phyloP scores from a whole-genome alignment of 2,113 vertebrate genomes.

The Pseudopodoces humilis region DNA sequence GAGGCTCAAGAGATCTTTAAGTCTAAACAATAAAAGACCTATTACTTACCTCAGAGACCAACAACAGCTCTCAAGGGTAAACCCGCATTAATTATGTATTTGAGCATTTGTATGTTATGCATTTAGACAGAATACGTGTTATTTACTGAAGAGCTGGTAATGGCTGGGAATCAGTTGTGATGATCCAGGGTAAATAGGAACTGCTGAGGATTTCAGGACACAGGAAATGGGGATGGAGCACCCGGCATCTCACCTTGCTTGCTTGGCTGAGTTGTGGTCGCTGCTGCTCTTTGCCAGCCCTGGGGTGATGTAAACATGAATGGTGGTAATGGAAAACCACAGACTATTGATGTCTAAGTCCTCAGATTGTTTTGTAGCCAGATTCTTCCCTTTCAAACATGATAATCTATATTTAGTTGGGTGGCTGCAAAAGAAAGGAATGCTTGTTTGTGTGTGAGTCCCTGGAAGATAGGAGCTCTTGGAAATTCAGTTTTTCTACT shows the following conservation, averaged over 20 bases:
- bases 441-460: neutral
- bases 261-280: fast-evolving
- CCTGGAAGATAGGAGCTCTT: neutral
- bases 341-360: neutral
- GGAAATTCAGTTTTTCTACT: neutral
- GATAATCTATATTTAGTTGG: neutral
- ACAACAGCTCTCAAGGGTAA: constrained; percentile 62
- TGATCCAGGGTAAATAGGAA: constrained; percentile 44
- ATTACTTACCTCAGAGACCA: constrained; percentile 59
- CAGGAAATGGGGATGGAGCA: neutral
- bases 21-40: constrained; percentile 56
- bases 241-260: neutral
- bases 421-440: neutral
- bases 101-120: constrained; percentile 36
- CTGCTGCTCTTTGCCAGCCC: neutral
- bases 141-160: constrained; percentile 59
- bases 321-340: neutral
- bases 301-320: neutral
- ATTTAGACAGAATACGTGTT: constrained; percentile 27
- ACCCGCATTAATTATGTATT: constrained; percentile 64
- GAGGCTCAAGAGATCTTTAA: constrained; percentile 61
- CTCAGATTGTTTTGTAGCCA: neutral
- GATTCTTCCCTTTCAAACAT: neutral
- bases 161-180: constrained; percentile 32
- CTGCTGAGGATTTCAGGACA: neutral